Evolutionary conservation across 2,888 invertebrate species (phyloP).

Genomic region (Acanthosoma haemorrhoidale): DNA sequence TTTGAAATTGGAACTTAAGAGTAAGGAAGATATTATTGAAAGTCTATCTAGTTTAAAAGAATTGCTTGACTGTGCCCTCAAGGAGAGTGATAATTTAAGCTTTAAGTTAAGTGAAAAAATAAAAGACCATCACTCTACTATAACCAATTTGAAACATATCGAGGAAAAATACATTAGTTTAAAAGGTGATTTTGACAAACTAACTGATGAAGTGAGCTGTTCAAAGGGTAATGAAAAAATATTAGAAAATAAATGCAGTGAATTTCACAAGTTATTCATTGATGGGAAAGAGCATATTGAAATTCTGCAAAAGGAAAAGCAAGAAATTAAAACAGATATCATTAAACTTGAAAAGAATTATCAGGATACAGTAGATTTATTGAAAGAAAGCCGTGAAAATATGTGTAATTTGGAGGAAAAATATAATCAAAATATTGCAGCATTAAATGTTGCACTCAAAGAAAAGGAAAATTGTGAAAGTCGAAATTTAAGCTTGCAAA

Average conservation of each 20-base stretch:
- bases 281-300: background rate
- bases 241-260: background rate
- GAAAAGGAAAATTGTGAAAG: constrained; percentile 20
- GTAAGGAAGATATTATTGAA: background rate
- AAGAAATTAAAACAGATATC: background rate
- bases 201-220: background rate
- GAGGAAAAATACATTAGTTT: background rate
- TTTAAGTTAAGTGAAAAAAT: background rate
- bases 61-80: background rate
- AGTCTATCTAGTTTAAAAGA: background rate
- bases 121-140: background rate
- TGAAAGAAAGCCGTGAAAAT: background rate
- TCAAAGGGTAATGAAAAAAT: background rate
- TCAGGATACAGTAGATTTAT: constrained; percentile 5
- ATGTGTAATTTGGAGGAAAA: constrained; percentile 13
- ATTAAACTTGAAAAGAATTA: constrained; percentile 5
- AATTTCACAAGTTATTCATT: background rate
- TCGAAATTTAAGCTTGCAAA: constrained; percentile 9
- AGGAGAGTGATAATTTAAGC: background rate
- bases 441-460: background rate
- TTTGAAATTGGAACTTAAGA: background rate
- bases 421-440: constrained; percentile 1
- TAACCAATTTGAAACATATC: background rate
- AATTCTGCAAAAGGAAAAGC: background rate
- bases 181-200: background rate